Conservation (phyloP, 2,797 vertebrate genomes). For the Aldrovandia affinis region DNA sequence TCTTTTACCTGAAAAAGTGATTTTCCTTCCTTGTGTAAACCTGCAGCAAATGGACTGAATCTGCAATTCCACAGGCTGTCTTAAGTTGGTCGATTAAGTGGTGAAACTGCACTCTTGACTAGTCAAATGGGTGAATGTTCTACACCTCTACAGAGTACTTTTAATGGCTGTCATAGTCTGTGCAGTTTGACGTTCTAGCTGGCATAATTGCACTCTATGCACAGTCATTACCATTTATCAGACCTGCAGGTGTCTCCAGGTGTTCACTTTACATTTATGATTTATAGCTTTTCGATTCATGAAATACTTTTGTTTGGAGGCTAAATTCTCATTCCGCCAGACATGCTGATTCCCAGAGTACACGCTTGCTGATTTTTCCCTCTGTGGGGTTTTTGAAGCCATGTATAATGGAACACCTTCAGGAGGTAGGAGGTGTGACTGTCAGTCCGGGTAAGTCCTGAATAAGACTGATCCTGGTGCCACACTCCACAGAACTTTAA, state of each 20-base stretch:
- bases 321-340: not conserved
- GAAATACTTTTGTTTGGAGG: not conserved
- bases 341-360: not conserved
- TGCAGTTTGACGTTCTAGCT: not conserved
- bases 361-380: not conserved
- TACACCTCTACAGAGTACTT: not conserved
- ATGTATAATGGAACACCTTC: not conserved
- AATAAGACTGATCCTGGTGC: not conserved
- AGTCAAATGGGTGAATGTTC: not conserved
- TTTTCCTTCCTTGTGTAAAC: not conserved
- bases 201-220: not conserved
- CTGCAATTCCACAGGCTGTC: not conserved
- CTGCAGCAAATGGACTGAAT: not conserved
- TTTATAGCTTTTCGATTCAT: not conserved
- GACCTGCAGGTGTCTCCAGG: not conserved
- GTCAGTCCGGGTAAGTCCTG: not conserved
- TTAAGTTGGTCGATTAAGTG: not conserved
- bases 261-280: not conserved
- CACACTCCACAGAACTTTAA: too few species aligned
- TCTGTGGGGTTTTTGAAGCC: not conserved
- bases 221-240: not conserved
- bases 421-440: not conserved
- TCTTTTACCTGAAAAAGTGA: not conserved
- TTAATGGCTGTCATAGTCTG: not conserved
- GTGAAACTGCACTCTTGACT: not conserved